Evolutionary conservation across 2,113 vertebrate genomes (phyloP).

Genomic region (Chionodraco myersi): DNA sequence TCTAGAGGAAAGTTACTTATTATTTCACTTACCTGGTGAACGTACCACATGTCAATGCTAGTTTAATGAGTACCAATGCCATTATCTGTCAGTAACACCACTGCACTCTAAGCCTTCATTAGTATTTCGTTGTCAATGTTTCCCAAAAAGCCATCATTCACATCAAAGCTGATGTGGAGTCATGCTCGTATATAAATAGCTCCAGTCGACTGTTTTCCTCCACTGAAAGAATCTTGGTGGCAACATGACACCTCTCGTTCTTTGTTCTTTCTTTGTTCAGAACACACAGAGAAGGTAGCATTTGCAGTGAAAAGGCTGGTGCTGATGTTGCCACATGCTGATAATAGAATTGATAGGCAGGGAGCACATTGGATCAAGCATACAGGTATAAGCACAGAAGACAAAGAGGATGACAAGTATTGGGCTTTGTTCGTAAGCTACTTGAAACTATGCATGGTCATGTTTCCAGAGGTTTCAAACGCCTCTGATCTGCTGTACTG

Average conservation of each 20-base stretch:
- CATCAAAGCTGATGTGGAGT: slow-evolving; percentile 40
- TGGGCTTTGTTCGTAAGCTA: not conserved
- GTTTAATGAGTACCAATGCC: slow-evolving; percentile 1
- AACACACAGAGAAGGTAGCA: slow-evolving; percentile 20
- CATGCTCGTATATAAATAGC: slow-evolving; percentile 72
- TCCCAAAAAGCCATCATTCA: slow-evolving; percentile 47
- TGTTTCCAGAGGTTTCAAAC: slow-evolving; percentile 49
- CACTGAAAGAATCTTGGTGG: slow-evolving; percentile 43
- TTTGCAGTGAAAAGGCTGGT: slow-evolving; percentile 25
- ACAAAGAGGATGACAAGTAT: slow-evolving; percentile 12
- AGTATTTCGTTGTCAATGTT: slow-evolving; percentile 7
- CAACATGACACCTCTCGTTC: slow-evolving; percentile 40
- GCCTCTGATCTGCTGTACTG: slow-evolving; percentile 45
- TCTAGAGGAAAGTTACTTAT: not conserved
- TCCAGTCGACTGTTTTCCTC: slow-evolving; percentile 43
- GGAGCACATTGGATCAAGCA: not conserved
- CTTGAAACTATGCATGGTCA: slow-evolving; percentile 47
- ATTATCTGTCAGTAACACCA: slow-evolving; percentile 3
- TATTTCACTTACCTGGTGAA: not conserved
- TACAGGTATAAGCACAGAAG: not conserved
- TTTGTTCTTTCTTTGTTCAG: slow-evolving; percentile 59
- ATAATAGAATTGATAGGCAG: not conserved
- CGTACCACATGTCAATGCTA: not conserved
- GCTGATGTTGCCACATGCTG: slow-evolving; percentile 22
- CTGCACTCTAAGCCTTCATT: slow-evolving; percentile 19